Evolutionary conservation across 2,113 vertebrate species (phyloP), one percentile per base, ranked within the genome.

Genomic region (Dromas ardeola): DNA sequence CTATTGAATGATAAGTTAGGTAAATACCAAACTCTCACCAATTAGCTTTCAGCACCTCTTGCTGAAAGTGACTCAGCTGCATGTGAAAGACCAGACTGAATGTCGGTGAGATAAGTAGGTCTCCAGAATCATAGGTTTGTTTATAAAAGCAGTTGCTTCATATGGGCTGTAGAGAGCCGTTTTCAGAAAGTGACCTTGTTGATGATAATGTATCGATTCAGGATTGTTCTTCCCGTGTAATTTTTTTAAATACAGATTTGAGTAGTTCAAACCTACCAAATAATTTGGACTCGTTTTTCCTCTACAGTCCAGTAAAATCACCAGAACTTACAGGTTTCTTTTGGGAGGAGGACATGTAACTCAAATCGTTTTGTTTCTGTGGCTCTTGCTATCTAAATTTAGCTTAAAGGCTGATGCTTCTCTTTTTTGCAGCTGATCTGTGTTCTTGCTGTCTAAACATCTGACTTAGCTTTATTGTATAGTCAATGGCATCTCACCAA

Each of bases 121-220:
- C 93, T 87, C 40, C 62, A 70, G 92, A 87, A 84, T 79, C 76
- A 76, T 59, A 50, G 56, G 66, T 71, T 89, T 81, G n/a, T 96
- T 95, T 94, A 53, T 81, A 67, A 88, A 95, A 95, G 61, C 59
- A 77, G 83, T 69, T 92, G 61, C 59, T 90, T 93, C 62, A 65
- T 30, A 52, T 55, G 34, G 36, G 55, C 74, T 95, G 13, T 65
- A 69, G 62, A 62, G 26, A 88, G 56, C 17, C 71, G 50, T 90
- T 94, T 94, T 88, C 82, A 86, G 90, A 86, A 13, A 71, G 34
- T 93, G 53, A 86, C 36, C 40, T 53, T 55, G 12, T 7, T 90
- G 67, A 83, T 92, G 38, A 49, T 72, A 49, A 70, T 69, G 13
- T 56, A 40, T 82, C 72, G 52, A 69, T 92, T 91, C 42, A 56